Evolutionary conservation across 1,140 invertebrate genomes (phyloP), one percentile per base, ranked within the genome.

Genomic region (Drosophila mauritiana): DNA sequence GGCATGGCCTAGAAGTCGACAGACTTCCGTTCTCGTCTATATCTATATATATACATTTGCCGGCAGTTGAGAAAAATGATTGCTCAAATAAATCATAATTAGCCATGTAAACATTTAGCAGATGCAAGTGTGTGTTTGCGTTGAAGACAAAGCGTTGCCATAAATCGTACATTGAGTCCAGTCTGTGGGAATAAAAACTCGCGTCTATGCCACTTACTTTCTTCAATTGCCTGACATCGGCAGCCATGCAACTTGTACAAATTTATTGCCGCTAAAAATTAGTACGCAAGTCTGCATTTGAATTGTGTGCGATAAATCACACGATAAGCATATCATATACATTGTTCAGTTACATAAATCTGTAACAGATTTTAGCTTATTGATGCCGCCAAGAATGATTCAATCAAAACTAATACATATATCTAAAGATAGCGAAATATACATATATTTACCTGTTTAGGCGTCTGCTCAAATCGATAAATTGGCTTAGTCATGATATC

Each of bases 31-130:
- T 67, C 12, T 51, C 34, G 10, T 39, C 69, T 56, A 27, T 25
- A 25, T 49, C 3, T 45, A 20, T 45, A 3, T 45, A 3, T 42
- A 15, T 17, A 43, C 42, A 36, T 37, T 70, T 15, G 36, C 36
- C 15, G 36, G 37, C 64, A 73, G 80, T 67, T 67, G 54, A 79
- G 70, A 70, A 80, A 89, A 73, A 89, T 72, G 72, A 69, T 89
- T 83, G 68, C 56, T 58, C 84, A 67, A 88, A 88, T 88, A 84
- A 88, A 89, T 89, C 84, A 80, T 89, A 89, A 89, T 88, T 88
- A 88, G 76, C 59, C 67, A 79, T 79, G 83, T 83, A 88, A 88
- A 89, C 79, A 86, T 78, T 80, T 76, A 45, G 37, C 45, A 57
- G 37, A 52, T 73, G 45, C 45, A 48, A n/a, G 42, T 73, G 68